A percentile compares a stretch with the other conserved stretches of the same genome.
phyloP scores from a whole-genome alignment of 2,888 invertebrate genomes.

The Oconnorella tubifera region DNA sequence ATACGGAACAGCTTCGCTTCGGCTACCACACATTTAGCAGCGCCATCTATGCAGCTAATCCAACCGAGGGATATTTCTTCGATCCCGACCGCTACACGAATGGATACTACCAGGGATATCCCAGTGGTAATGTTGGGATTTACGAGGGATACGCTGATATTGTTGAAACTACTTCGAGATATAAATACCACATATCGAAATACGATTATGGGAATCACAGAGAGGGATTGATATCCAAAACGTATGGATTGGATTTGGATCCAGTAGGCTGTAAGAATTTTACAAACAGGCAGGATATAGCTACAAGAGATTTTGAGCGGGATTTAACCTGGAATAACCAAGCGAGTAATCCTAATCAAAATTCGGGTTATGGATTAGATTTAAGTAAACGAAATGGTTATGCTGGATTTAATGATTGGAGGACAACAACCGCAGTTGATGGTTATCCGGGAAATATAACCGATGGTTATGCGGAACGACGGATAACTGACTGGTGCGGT shows the following conservation, averaged over 20 bases:
- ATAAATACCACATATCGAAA: background rate
- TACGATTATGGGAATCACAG: background rate
- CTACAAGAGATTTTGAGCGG: too few relatives aligned
- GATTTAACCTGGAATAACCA: too few relatives aligned
- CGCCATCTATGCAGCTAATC: slow-evolving; percentile 21
- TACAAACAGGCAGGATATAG: too few relatives aligned
- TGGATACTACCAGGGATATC: background rate
- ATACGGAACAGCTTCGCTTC: slow-evolving; percentile 29
- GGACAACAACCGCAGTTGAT: too few relatives aligned
- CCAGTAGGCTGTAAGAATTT: background rate
- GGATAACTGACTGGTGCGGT: too few relatives aligned
- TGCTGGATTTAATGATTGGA: too few relatives aligned
- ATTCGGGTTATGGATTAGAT: slow-evolving; percentile 6
- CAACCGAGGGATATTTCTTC: slow-evolving; percentile 44
- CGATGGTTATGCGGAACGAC: too few relatives aligned
- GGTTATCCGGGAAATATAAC: too few relatives aligned
- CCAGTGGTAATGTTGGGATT: background rate
- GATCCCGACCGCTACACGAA: slow-evolving; percentile 40
- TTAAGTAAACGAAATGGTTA: slow-evolving; percentile 4
- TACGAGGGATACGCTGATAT: slow-evolving; percentile 3
- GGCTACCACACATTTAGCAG: slow-evolving; percentile 24
- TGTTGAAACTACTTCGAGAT: background rate
- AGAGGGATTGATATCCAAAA: background rate
- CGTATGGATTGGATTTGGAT: background rate
- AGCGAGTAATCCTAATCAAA: too few relatives aligned